phyloP scores from a whole-genome alignment of 2,888 invertebrate species.

The Cyaniris semiargus region DNA sequence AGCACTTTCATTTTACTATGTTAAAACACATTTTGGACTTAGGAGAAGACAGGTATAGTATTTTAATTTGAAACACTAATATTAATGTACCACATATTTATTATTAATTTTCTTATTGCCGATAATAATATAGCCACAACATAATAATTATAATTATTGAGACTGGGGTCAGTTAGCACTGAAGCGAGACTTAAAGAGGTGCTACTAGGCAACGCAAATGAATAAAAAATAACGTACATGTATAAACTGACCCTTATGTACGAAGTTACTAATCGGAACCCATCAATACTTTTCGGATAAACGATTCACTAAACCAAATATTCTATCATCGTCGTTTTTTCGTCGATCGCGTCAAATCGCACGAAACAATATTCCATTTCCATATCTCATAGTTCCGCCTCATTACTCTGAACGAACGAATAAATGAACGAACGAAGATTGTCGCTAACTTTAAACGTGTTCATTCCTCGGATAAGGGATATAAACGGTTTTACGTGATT shows the following conservation, averaged over 20 bases:
- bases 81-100: too few species aligned
- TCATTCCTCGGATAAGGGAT: conserved; percentile 13
- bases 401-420: conserved; percentile 35
- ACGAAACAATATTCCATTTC: conserved; percentile 35
- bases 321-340: neutral
- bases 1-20: neutral
- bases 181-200: too few species aligned
- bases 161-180: too few species aligned
- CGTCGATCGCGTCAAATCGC: conserved; percentile 20
- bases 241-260: neutral
- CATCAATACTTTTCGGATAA: neutral
- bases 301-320: neutral
- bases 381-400: conserved; percentile 36
- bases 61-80: too few species aligned
- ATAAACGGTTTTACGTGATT: conserved; percentile 15
- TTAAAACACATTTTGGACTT: neutral
- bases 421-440: conserved; percentile 27
- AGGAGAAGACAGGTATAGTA: too few species aligned
- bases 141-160: too few species aligned
- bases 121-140: too few species aligned
- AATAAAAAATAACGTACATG: too few species aligned
- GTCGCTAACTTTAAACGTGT: conserved; percentile 18
- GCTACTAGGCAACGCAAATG: too few species aligned
- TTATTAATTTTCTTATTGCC: too few species aligned
- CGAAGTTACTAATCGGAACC: neutral